A percentile compares a stretch with the other conserved stretches of the same genome.
These are phyloP conservation scores for Paratrypauchen microcephalus DNA, from an alignment of 2,797 vertebrate species.

Conservation along the genomic window DNA sequence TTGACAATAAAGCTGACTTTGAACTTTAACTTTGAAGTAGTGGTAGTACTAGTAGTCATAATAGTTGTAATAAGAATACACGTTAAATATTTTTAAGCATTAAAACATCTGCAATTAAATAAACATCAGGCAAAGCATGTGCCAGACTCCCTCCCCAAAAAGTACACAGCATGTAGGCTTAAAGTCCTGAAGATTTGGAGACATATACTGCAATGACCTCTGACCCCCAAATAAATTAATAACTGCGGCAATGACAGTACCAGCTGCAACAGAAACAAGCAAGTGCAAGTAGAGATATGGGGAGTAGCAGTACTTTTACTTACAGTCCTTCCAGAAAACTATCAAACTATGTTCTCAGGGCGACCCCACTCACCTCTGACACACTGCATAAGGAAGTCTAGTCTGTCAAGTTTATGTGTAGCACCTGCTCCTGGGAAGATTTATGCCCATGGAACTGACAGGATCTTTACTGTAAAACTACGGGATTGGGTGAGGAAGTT, in stretches of 20 bases:
- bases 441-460: constrained; percentile 31
- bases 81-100: too few species aligned
- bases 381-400: not conserved
- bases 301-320: not conserved
- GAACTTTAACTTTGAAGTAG: too few species aligned
- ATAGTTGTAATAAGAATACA: too few species aligned
- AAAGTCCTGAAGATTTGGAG: not conserved
- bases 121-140: too few species aligned
- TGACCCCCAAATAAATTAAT: not conserved
- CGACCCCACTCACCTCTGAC: constrained; percentile 19
- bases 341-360: not conserved
- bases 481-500: constrained; percentile 23
- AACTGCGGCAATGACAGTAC: not conserved
- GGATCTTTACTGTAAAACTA: constrained; percentile 32
- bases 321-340: not conserved
- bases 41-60: too few species aligned
- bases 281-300: not conserved
- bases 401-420: constrained; percentile 29
- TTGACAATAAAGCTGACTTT: too few species aligned
- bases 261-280: not conserved
- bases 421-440: constrained; percentile 62
- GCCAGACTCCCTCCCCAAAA: too few species aligned
- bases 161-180: too few species aligned
- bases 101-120: too few species aligned
- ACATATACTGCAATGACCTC: not conserved